A percentile compares a stretch with the other conserved stretches of the same genome.
phyloP scores from a whole-genome alignment of 2,113 vertebrate species.

The Benitochromis conjunctus region DNA sequence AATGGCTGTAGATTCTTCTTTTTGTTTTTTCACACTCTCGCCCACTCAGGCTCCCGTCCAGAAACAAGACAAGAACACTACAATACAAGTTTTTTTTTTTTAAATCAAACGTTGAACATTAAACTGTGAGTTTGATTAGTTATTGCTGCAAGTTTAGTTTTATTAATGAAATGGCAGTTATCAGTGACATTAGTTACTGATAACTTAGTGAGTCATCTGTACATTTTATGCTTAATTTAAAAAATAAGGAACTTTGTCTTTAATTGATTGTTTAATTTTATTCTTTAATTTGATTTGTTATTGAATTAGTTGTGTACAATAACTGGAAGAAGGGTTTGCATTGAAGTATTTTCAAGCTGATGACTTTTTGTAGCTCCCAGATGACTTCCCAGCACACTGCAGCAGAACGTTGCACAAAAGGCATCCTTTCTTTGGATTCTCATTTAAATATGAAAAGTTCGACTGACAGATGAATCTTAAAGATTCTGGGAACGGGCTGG shows the following conservation, averaged over 20 bases:
- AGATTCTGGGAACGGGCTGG: neutral
- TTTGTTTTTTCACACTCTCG: constrained; percentile 13
- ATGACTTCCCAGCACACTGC: neutral
- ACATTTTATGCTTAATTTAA: neutral
- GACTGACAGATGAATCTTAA: neutral
- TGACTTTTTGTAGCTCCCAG: neutral
- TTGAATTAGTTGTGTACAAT: neutral
- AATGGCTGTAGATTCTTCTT: constrained; percentile 29
- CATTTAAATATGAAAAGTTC: neutral
- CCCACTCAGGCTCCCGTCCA: constrained; percentile 34
- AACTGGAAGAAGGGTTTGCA: neutral
- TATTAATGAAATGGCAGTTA: neutral
- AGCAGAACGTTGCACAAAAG: neutral
- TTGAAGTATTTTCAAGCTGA: neutral
- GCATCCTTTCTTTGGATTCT: neutral
- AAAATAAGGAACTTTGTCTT: neutral
- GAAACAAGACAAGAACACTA: neutral
- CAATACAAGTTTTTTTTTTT: neutral
- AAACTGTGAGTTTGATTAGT: neutral
- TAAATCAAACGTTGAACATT: neutral
- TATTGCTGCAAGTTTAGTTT: neutral
- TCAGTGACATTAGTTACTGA: neutral
- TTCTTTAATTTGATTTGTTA: neutral
- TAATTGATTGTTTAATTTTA: no score
- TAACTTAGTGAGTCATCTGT: neutral